Evolutionary conservation across 2,797 vertebrate species (phyloP).

Genomic region (Enteromius anoplus): DNA sequence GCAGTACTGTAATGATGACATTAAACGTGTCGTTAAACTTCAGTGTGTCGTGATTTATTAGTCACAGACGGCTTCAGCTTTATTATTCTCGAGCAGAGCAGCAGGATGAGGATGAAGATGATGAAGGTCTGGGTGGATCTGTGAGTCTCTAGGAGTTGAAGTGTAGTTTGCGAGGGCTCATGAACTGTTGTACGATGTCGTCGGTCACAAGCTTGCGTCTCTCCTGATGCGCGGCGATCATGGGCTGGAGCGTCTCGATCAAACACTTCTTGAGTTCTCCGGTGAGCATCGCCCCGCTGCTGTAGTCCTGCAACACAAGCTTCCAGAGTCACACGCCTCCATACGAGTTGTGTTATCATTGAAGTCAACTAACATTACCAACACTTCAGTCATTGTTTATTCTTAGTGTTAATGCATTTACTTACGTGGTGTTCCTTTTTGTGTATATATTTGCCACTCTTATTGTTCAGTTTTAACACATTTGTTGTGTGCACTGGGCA

Average conservation of each 20-base stretch:
- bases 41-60: neutral
- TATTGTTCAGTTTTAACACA: too few species aligned
- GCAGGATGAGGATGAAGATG: neutral
- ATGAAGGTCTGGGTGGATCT: neutral
- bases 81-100: neutral
- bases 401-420: too few species aligned
- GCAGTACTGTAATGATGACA: neutral
- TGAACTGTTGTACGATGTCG: constrained; percentile 86
- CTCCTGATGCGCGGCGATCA: constrained; percentile 90
- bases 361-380: too few species aligned
- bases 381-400: too few species aligned
- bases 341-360: neutral
- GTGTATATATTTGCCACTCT: too few species aligned
- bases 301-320: constrained; percentile 83
- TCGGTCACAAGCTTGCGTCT: constrained; percentile 89
- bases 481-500: too few species aligned
- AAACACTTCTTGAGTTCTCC: constrained; percentile 94
- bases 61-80: neutral
- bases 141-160: constrained; percentile 79
- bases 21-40: constrained; percentile 6
- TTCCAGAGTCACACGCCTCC: fast-evolving
- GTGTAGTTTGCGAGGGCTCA: constrained; percentile 88
- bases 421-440: too few species aligned
- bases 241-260: constrained; percentile 91
- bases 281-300: constrained; percentile 89